These are phyloP conservation scores for Lucinisca nassula DNA, from an alignment of 2,888 invertebrate genomes.

Conservation along the genomic window DNA sequence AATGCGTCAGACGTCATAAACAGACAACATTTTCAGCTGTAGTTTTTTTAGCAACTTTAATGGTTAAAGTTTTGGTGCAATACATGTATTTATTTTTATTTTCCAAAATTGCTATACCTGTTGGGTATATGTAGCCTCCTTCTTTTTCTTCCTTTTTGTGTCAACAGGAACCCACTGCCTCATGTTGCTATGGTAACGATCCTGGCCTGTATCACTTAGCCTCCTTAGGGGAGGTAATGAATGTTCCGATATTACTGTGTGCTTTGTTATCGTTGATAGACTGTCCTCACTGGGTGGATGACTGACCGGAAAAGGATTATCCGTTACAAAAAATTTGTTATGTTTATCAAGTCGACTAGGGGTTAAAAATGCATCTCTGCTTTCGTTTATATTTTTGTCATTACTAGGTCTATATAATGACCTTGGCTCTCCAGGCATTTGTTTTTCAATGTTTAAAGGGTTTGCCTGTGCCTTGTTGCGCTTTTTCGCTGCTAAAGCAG, in stretches of 20 bases:
- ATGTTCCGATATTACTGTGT: conserved; percentile 62
- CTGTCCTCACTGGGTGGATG: conserved; percentile 78
- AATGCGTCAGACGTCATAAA: too few relatives aligned
- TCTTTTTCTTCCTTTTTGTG: conserved; percentile 45
- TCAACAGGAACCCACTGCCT: conserved; percentile 69
- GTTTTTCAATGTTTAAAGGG: conserved; percentile 70
- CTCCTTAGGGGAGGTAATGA: conserved; percentile 63
- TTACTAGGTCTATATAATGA: conserved; percentile 74
- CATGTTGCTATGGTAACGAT: conserved; percentile 44
- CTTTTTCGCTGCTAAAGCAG: conserved; percentile 85
- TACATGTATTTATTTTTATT: too few relatives aligned
- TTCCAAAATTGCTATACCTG: too few relatives aligned
- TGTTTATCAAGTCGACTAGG: conserved; percentile 85
- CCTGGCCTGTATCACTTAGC: conserved; percentile 38
- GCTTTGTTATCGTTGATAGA: conserved; percentile 75
- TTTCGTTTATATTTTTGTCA: conserved; percentile 50
- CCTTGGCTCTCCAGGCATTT: conserved; percentile 60
- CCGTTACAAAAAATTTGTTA: conserved; percentile 78
- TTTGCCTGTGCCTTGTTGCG: conserved; percentile 78
- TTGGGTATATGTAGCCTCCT: conserved; percentile 64
- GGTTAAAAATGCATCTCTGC: conserved; percentile 76
- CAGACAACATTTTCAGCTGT: too few relatives aligned
- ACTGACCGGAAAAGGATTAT: conserved; percentile 58
- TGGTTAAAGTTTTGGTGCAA: too few relatives aligned
- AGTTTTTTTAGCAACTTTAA: too few relatives aligned